Conservation (phyloP, 2,888 invertebrate species). For the Chymomyza procnemis region DNA sequence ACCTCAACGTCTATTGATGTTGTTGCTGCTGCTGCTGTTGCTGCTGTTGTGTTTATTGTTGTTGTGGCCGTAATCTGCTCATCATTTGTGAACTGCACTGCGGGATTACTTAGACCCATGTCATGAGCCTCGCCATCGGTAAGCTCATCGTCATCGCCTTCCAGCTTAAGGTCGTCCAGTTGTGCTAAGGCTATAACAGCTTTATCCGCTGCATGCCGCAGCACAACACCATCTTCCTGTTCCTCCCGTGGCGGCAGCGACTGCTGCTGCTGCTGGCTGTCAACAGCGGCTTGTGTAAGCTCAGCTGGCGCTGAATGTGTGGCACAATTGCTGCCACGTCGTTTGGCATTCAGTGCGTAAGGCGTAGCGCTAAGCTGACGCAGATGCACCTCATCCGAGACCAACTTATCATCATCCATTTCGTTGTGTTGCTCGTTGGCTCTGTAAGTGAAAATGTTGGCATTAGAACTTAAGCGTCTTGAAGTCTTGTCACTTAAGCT, state of each 20-base stretch:
- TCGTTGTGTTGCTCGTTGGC: conserved; percentile 57
- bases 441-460: conserved; percentile 44
- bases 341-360: conserved; percentile 37
- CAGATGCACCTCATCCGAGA: conserved; percentile 72
- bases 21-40: conserved; percentile 32
- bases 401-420: conserved; percentile 75
- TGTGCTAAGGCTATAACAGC: conserved; percentile 65
- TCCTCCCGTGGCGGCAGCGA: background rate
- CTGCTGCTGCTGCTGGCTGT: background rate
- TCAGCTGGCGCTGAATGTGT: conserved; percentile 60
- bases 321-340: conserved; percentile 34
- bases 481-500: background rate
- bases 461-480: background rate
- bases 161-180: conserved; percentile 60
- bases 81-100: conserved; percentile 59
- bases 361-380: conserved; percentile 72
- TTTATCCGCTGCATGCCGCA: conserved; percentile 51
- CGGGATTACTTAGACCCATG: conserved; percentile 61
- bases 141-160: conserved; percentile 34
- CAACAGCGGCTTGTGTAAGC: conserved; percentile 46
- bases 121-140: conserved; percentile 31
- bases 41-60: conserved; percentile 13
- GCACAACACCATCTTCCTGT: conserved; percentile 46
- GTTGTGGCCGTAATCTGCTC: conserved; percentile 52
- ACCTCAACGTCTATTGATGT: conserved; percentile 59